Evolutionary conservation across 2,797 vertebrate genomes (phyloP).

Genomic region (Phalanger gymnotis): DNA sequence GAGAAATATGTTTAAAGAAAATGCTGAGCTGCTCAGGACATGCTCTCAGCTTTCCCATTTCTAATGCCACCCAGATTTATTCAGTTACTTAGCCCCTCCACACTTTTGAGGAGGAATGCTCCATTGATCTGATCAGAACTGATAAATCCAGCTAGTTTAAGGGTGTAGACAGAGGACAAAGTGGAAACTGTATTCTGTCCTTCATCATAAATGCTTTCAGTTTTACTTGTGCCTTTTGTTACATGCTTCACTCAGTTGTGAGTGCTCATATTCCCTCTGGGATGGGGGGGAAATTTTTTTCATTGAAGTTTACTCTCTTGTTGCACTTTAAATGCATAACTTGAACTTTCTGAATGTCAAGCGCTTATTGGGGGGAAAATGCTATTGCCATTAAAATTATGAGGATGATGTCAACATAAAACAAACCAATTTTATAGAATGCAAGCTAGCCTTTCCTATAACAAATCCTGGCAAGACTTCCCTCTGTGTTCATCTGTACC

Average conservation of each 20-base stretch:
- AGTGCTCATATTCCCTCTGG: constrained; percentile 69
- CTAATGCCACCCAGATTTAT: constrained; percentile 60
- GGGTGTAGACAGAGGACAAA: constrained; percentile 49
- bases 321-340: constrained; percentile 63
- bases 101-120: constrained; percentile 38
- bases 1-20: not conserved
- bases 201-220: constrained; percentile 68
- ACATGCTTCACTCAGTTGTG: constrained; percentile 62
- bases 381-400: constrained; percentile 63
- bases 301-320: constrained; percentile 69
- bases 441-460: not conserved
- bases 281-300: constrained; percentile 79
- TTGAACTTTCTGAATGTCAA: constrained; percentile 68
- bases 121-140: constrained; percentile 14
- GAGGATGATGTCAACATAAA: constrained; percentile 50
- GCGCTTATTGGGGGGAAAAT: constrained; percentile 62
- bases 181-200: constrained; percentile 46
- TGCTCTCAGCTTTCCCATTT: constrained; percentile 52
- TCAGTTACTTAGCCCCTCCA: constrained; percentile 1
- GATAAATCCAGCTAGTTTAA: constrained; percentile 51
- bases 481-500: constrained; percentile 45
- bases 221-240: constrained; percentile 60
- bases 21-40: not conserved
- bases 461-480: constrained; percentile 49
- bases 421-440: constrained; percentile 58